Percentiles rank a stretch among this genome's conserved stretches.
phyloP scores from a whole-genome alignment of 2,888 invertebrate genomes.

The Corythucha ciliata region DNA sequence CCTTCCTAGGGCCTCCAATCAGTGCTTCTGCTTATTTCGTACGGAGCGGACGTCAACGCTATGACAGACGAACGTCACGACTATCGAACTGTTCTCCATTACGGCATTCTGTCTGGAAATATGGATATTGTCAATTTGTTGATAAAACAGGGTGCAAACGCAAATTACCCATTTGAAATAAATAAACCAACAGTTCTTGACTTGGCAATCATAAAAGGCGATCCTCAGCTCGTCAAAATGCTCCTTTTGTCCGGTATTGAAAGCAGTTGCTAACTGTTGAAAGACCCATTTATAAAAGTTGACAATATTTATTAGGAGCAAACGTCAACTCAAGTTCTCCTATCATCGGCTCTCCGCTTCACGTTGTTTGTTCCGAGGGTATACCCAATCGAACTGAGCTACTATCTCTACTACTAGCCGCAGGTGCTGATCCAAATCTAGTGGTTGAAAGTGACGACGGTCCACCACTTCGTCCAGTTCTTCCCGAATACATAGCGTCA shows the following conservation, averaged over 20 bases:
- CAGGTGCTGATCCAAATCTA: slow-evolving; percentile 66
- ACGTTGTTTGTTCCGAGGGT: slow-evolving; percentile 60
- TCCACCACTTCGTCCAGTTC: slow-evolving; percentile 62
- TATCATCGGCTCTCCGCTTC: slow-evolving; percentile 70
- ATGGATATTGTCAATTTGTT: slow-evolving; percentile 66
- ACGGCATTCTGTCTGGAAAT: slow-evolving; percentile 72
- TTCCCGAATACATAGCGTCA: slow-evolving; percentile 73
- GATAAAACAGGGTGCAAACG: slow-evolving; percentile 69
- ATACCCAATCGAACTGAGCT: slow-evolving; percentile 39
- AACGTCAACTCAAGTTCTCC: slow-evolving; percentile 71
- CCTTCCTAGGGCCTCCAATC: slow-evolving; percentile 58
- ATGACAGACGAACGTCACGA: slow-evolving; percentile 79
- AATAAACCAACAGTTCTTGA: slow-evolving; percentile 73
- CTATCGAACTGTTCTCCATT: slow-evolving; percentile 77
- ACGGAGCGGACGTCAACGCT: slow-evolving; percentile 79
- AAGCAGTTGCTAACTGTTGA: too few relatives aligned
- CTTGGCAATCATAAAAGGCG: slow-evolving; percentile 73
- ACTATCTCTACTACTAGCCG: slow-evolving; percentile 55
- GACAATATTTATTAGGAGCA: too few relatives aligned
- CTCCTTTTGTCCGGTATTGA: slow-evolving; percentile 61
- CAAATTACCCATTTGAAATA: slow-evolving; percentile 53
- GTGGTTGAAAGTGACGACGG: slow-evolving; percentile 66
- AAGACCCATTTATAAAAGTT: too few relatives aligned
- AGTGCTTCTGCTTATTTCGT: slow-evolving; percentile 62
- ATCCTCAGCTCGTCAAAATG: slow-evolving; percentile 59